phyloP scores from a whole-genome alignment of 2,797 vertebrate genomes.

The Atherinosoma microstoma region DNA sequence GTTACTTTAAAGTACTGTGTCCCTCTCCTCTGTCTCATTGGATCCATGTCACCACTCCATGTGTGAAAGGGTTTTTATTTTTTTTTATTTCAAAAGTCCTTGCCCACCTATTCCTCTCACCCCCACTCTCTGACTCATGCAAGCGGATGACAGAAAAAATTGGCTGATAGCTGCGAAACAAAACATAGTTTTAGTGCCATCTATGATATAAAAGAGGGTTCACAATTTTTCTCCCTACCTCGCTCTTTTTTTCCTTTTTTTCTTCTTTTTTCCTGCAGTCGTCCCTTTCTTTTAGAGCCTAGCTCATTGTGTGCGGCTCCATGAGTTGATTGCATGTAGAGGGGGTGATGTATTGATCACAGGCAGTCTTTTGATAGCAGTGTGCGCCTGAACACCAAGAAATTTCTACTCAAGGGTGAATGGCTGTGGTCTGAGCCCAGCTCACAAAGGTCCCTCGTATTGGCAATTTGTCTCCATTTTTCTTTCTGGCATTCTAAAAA shows the following conservation, averaged over 20 bases:
- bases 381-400: constrained; percentile 59
- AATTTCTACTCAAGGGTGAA: constrained; percentile 61
- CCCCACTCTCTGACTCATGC: constrained; percentile 78
- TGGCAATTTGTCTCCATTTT: constrained; percentile 42
- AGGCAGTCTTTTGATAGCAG: constrained; percentile 74
- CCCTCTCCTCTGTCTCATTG: constrained; percentile 94
- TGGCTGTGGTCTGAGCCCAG: constrained; percentile 61
- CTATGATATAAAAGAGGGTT: constrained; percentile 64
- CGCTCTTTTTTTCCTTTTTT: not conserved
- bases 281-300: constrained; percentile 48
- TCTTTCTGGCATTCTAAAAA: constrained; percentile 32
- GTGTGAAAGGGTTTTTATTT: constrained; percentile 88
- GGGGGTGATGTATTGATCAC: constrained; percentile 80
- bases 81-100: constrained; percentile 74
- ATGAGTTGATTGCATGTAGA: constrained; percentile 75
- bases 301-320: constrained; percentile 71
- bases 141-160: constrained; percentile 84
- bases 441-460: constrained; percentile 65
- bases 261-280: constrained; percentile 3
- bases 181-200: constrained; percentile 61
- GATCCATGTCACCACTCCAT: constrained; percentile 96
- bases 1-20: constrained; percentile 91
- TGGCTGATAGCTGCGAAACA: constrained; percentile 82
- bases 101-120: constrained; percentile 33
- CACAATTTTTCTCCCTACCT: constrained; percentile 46